Base-by-base conservation (phyloP, 2,888 invertebrate genomes). In the Ochropleura plecta region DNA sequence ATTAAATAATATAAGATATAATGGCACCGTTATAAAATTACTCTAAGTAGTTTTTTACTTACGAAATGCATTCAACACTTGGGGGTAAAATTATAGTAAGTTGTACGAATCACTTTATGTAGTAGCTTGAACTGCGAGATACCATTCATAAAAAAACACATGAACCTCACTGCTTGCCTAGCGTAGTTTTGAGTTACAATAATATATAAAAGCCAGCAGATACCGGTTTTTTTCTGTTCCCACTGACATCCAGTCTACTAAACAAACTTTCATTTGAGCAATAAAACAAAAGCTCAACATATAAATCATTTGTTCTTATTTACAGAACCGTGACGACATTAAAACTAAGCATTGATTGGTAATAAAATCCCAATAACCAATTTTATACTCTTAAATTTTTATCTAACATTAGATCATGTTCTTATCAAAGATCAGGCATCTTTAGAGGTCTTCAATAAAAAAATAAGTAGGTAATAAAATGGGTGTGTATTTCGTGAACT, bases 331-430 rank as follows among this genome's bases (percentile, higher is more conserved):
- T 87, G 66, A 79, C 55, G 67, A 75, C 68, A 67, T 75, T 73
- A 79, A 82, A 76, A 79, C 68, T 68, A 66, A 76, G 76, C 72
- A 81, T 81, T 82, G 83, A 82, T 83, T 70, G 73, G 78, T 71
- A 70, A 83, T 88, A 88, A 88, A 87, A 82, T 70, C 64, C 73
- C 64, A 88, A 86, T 88, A 74, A 75, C 73, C 60, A 74, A 81
- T 78, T 79, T 83, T 75, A 77, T 69, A 51, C 57, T 73, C 1
- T 71, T 71, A 40, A 59, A 18, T 72, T 70, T 79, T 83, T 74
- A 87, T 87, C 88, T 86, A 49, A 75, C 79, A 70, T 74, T 60
- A 79, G 65, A 88, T 82, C 83, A 71, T 77, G 77, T 78, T 81
- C 71, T 81, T 82, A 88, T 87, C 85, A 78, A 70, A 76, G 79